Evolutionary conservation across 92 coral and sea anemone species (phyloP).

Genomic region (Chrysogorgia sp.): DNA sequence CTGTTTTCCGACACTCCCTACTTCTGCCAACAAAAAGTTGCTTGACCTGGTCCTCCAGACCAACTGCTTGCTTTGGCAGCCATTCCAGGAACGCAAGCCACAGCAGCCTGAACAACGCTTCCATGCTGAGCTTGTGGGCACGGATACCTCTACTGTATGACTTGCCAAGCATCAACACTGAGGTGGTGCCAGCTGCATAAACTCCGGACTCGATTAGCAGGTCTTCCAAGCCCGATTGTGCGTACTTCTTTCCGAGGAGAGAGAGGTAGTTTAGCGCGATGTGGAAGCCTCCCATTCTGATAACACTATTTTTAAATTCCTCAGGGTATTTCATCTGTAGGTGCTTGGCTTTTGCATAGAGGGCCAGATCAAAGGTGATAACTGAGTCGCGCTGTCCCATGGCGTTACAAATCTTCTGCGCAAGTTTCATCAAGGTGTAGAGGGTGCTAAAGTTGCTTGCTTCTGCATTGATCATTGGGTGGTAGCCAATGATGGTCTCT

Average conservation of each 20-base stretch:
- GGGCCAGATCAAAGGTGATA: conserved; percentile 67
- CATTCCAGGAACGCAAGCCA: conserved; percentile 64
- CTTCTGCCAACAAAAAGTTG: conserved; percentile 3
- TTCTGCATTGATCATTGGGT: conserved; percentile 64
- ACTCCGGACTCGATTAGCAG: conserved; percentile 71
- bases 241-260: conserved; percentile 63
- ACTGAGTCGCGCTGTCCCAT: conserved; percentile 60
- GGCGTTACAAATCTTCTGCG: conserved; percentile 44
- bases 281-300: conserved; percentile 71
- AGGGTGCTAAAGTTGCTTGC: conserved; percentile 64
- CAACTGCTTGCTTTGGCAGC: too few relatives aligned
- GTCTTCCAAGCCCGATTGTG: conserved; percentile 57
- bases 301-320: conserved; percentile 56
- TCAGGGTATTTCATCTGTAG: conserved; percentile 59
- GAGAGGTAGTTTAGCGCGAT: conserved; percentile 61
- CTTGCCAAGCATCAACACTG: conserved; percentile 65
- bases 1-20: conserved; percentile 10
- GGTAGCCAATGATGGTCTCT: conserved; percentile 60
- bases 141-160: conserved; percentile 71
- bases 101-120: conserved; percentile 67
- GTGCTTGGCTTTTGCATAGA: conserved; percentile 43
- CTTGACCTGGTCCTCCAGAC: conserved; percentile 15
- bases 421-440: conserved; percentile 61
- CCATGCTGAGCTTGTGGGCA: conserved; percentile 71
- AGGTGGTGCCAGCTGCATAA: conserved; percentile 58